Conservation (phyloP, 2,113 vertebrate genomes). For the Tonatia bakeri region DNA sequence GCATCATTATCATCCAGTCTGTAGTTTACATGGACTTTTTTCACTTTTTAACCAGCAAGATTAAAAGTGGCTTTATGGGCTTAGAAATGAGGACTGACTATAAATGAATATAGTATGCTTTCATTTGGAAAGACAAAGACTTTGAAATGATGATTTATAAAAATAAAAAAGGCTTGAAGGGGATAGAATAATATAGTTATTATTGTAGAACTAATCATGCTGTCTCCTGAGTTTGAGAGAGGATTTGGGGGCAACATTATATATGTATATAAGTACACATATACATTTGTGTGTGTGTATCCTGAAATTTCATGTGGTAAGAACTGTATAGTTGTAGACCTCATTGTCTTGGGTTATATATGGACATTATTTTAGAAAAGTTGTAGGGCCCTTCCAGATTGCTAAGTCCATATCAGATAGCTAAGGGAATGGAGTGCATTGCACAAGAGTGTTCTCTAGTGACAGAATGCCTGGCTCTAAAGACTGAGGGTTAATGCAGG, state of each 20-base stretch:
- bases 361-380: background rate
- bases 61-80: background rate
- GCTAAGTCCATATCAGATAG: background rate
- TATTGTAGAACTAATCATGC: background rate
- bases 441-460: background rate
- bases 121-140: background rate
- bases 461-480: background rate
- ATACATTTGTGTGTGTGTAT: background rate
- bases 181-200: background rate
- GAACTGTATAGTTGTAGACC: background rate
- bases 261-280: background rate
- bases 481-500: background rate
- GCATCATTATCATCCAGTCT: background rate
- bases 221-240: background rate
- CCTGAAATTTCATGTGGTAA: background rate
- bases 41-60: background rate
- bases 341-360: background rate
- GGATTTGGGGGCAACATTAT: background rate
- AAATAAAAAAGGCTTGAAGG: background rate
- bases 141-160: background rate
- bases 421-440: background rate
- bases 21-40: background rate
- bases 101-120: background rate
- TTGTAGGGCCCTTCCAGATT: background rate
- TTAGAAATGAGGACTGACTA: background rate